Percentiles rank a stretch among this genome's conserved stretches.
Evolutionary conservation across 2,797 vertebrate genomes (phyloP).

Genomic region (Alauda arvensis): DNA sequence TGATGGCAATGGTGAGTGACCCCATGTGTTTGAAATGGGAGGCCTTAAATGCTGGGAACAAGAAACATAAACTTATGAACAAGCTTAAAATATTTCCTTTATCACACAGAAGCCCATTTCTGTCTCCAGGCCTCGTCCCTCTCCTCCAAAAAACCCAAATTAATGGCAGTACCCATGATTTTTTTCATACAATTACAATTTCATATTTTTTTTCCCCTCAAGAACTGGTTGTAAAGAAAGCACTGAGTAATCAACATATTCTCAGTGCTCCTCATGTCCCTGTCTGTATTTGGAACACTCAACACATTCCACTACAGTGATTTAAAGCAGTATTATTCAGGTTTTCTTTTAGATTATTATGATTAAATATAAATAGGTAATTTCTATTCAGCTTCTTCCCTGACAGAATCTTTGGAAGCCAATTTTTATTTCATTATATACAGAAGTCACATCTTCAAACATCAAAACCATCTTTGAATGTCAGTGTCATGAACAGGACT

Average conservation of each 20-base stretch:
- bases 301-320: neutral
- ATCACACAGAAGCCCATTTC: neutral
- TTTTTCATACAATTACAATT: neutral
- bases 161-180: fast-evolving
- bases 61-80: neutral
- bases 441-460: conserved; percentile 2
- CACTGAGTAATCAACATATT: neutral
- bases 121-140: neutral
- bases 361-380: conserved; percentile 45
- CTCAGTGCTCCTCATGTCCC: neutral
- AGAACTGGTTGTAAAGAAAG: neutral
- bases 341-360: conserved; percentile 8
- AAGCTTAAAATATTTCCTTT: neutral
- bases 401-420: neutral
- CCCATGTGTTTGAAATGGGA: neutral
- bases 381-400: conserved; percentile 33
- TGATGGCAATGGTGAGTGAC: neutral
- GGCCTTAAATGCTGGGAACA: neutral
- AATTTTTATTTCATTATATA: conserved; percentile 23
- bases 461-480: neutral
- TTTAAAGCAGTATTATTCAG: conserved; percentile 20
- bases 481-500: neutral
- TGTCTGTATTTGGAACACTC: neutral
- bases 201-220: neutral
- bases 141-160: neutral